These are phyloP conservation scores for Desmophyllum pertusum DNA, from an alignment of 92 coral and sea anemone genomes.

Conservation along the genomic window DNA sequence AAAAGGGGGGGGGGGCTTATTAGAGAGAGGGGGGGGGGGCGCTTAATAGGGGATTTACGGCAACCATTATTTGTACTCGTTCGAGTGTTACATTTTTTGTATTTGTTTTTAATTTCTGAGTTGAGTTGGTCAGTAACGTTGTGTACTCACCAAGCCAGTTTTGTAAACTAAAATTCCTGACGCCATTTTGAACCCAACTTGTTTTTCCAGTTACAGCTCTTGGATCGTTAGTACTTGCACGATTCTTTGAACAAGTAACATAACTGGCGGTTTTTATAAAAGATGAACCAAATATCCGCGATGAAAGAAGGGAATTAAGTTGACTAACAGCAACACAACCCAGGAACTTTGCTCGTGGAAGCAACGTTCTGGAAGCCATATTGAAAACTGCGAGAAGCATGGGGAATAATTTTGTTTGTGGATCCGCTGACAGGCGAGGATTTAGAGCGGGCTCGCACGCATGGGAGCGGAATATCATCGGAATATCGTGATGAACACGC, in stretches of 20 bases:
- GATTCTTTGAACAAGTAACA: background rate
- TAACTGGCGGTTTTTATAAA: background rate
- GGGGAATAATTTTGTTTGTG: background rate
- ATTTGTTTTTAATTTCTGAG: too few relatives aligned
- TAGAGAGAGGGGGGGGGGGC: too few relatives aligned
- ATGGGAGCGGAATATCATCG: background rate
- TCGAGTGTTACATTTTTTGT: too few relatives aligned
- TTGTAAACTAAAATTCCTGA: slow-evolving; percentile 18
- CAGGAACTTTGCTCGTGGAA: slow-evolving; percentile 5
- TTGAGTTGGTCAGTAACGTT: too few relatives aligned
- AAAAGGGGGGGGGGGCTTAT: too few relatives aligned
- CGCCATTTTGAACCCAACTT: background rate
- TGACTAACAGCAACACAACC: background rate
- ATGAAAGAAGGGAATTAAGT: background rate
- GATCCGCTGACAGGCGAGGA: background rate
- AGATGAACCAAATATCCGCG: background rate
- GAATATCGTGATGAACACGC: background rate
- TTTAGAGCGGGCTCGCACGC: slow-evolving; percentile 4
- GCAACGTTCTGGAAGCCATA: slow-evolving; percentile 21
- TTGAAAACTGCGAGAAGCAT: slow-evolving; percentile 20
- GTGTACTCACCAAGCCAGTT: slow-evolving; percentile 16
- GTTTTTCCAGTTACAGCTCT: background rate
- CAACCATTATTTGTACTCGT: too few relatives aligned
- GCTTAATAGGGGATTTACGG: too few relatives aligned
- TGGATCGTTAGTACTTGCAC: background rate